Conservation (phyloP, 2,888 invertebrate genomes). For the Rambutsinella grinnellia region DNA sequence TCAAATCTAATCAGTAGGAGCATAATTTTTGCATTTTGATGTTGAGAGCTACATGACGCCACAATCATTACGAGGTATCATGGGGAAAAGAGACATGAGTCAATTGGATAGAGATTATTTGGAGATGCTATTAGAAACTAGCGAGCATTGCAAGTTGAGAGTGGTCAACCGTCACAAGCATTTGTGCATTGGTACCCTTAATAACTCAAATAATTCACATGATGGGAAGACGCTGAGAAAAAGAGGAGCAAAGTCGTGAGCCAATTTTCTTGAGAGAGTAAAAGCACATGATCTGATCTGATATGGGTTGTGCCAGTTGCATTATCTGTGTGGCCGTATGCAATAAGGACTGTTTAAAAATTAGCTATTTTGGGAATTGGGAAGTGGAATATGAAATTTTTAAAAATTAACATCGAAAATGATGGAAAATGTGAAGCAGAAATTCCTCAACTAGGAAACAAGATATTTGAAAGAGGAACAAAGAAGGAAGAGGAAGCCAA, state of each 20-base stretch:
- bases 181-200: neutral
- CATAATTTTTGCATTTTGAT: neutral
- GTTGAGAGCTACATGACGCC: neutral
- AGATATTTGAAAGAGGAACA: neutral
- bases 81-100: neutral
- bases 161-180: neutral
- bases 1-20: neutral
- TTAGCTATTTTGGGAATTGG: too few relatives aligned
- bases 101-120: neutral
- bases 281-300: conserved; percentile 8
- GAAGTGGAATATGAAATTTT: neutral
- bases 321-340: too few relatives aligned
- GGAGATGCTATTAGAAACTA: neutral
- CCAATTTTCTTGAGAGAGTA: too few relatives aligned
- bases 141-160: neutral
- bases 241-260: conserved; percentile 47
- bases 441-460: too few relatives aligned
- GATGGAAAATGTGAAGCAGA: too few relatives aligned
- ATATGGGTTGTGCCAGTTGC: conserved; percentile 16
- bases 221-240: conserved; percentile 11
- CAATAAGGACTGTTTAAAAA: too few relatives aligned
- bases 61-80: neutral
- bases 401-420: neutral
- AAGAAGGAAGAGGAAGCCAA: neutral
- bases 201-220: neutral